Evolutionary conservation across 1,140 invertebrate genomes (phyloP), one percentile per base, ranked within the genome.

Genomic region (Piezodorus guildinii): DNA sequence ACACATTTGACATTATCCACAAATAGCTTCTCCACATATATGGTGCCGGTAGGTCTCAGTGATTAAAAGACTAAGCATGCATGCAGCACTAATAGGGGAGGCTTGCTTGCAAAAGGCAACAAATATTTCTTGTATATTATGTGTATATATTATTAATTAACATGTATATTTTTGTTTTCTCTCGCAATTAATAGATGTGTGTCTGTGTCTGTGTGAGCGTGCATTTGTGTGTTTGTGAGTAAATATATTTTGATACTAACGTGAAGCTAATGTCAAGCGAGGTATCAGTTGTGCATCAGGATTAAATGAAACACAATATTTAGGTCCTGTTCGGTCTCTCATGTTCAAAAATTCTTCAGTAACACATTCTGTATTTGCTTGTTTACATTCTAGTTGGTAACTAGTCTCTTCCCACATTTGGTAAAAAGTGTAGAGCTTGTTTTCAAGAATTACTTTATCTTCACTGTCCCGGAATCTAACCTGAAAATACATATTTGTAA

Each of bases 321-420:
- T 60, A 0, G 85, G 84, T 6, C 79, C 80, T 30, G 76, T 80
- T 69, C 87, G 75, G 16, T 77, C 70, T 34, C 70, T 70, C 1
- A 79, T 69, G 72, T 78, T 82, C 59, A 79, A 72, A 73, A 81
- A 90, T 75, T 98, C 94, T 70, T 89, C 80, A 49, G 80, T 72
- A 1, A 90, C 89, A 73, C 90, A 95, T 4, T 82, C 76, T 2
- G 80, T 74, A 69, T 92, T 90, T 5, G 86, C 84, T 76, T 98
- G 96, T 14, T 83, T 77, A 65, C 82, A 78, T 73, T 98, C 95
- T 46, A 98, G 73, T 67, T 85, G 83, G 72, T 89, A 96, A 76
- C 94, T 96, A 0, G 94, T 97, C 73, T 95, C 90, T 76, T 98
- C 96, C 96, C 95, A 98, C 67, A 86, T 80, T 70, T 84, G 79